Conservation (phyloP, 2,797 vertebrate genomes). For the Dipus sagitta region DNA sequence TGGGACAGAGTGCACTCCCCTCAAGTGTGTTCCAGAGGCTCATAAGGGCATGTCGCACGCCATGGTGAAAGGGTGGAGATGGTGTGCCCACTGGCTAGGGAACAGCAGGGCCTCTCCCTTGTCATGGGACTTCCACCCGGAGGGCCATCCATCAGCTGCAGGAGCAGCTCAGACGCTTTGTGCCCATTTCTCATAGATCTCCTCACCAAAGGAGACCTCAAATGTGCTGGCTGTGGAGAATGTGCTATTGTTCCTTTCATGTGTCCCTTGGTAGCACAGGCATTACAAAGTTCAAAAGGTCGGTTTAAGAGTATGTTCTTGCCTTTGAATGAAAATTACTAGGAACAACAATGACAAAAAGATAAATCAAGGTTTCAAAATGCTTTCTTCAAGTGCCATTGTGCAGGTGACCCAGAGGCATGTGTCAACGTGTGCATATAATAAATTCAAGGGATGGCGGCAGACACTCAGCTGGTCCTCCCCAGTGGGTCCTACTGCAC, state of each 20-base stretch:
- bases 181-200: slow-evolving; percentile 34
- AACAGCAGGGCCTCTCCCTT: not conserved
- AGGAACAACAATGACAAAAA: slow-evolving; percentile 69
- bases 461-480: not conserved
- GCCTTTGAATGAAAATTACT: slow-evolving; percentile 75
- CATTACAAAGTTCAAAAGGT: slow-evolving; percentile 74
- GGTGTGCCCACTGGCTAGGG: not conserved
- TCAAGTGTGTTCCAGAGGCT: not conserved
- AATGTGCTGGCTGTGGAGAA: slow-evolving; percentile 55
- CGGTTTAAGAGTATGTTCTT: slow-evolving; percentile 76
- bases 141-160: slow-evolving; percentile 61
- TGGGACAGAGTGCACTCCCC: not conserved
- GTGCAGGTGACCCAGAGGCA: slow-evolving; percentile 7
- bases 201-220: slow-evolving; percentile 42
- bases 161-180: slow-evolving; percentile 52
- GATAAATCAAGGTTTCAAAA: slow-evolving; percentile 76
- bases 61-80: not conserved
- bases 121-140: slow-evolving; percentile 68
- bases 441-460: not conserved
- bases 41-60: not conserved
- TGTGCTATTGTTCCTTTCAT: slow-evolving; percentile 80
- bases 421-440: not conserved
- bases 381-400: slow-evolving; percentile 48
- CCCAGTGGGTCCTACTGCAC: not conserved
- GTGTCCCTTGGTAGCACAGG: slow-evolving; percentile 64